phyloP scores from a whole-genome alignment of 2,888 invertebrate species.

The Hydroisotoma schaefferi region DNA sequence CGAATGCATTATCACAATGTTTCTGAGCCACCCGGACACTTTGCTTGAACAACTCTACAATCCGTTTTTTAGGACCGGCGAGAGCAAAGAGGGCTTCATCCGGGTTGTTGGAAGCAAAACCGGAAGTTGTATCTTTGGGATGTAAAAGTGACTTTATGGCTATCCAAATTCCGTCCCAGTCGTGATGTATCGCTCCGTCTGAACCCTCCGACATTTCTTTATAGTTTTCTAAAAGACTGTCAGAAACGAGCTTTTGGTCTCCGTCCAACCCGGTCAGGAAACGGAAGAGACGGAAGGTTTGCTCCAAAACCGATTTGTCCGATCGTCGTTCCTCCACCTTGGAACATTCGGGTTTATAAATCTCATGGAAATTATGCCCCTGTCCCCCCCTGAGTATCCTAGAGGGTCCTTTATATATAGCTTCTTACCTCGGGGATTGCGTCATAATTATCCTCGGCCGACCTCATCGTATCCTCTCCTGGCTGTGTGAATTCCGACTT shows the following conservation, averaged over 20 bases:
- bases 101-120: neutral
- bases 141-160: no score
- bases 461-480: neutral
- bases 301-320: neutral
- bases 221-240: neutral
- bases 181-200: neutral
- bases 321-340: neutral
- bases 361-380: no score
- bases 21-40: constrained; percentile 28
- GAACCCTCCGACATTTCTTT: neutral
- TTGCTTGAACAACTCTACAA: constrained; percentile 21
- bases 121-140: neutral
- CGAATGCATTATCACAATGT: constrained; percentile 24
- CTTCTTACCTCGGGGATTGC: neutral
- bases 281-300: constrained; percentile 4
- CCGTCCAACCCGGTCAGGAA: neutral
- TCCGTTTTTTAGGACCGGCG: constrained; percentile 6
- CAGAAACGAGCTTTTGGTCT: neutral
- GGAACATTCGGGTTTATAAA: no score
- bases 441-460: neutral
- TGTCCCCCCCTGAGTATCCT: no score
- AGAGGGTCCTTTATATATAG: no score
- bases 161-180: neutral
- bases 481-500: neutral
- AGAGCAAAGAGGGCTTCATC: neutral